phyloP scores from a whole-genome alignment of 2,797 vertebrate genomes.

The Falco peregrinus region DNA sequence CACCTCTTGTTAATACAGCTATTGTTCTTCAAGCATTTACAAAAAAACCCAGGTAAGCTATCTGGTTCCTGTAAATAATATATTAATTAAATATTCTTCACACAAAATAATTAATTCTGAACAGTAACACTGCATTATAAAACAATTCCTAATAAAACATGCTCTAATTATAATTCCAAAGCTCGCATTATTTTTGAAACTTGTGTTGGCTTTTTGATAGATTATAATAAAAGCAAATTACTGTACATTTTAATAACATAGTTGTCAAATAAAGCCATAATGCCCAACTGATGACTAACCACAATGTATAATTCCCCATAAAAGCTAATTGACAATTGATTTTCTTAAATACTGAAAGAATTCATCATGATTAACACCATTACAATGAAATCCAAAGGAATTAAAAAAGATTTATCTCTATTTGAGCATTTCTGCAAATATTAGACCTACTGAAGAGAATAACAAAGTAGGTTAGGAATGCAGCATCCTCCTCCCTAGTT shows the following conservation, averaged over 20 bases:
- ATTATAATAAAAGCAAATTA: conserved; percentile 74
- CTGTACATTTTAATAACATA: conserved; percentile 66
- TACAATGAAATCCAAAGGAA: conserved; percentile 63
- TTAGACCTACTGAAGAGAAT: conserved; percentile 24
- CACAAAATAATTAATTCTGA: conserved; percentile 64
- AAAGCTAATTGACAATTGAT: conserved; percentile 74
- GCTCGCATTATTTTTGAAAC: conserved; percentile 63
- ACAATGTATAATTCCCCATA: conserved; percentile 59
- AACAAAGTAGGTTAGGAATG: conserved; percentile 32
- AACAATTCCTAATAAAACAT: conserved; percentile 54
- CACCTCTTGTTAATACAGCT: not conserved
- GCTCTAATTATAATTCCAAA: conserved; percentile 63
- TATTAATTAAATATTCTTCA: conserved; percentile 59
- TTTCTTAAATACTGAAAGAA: conserved; percentile 72
- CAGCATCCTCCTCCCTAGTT: not conserved
- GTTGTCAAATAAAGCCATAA: conserved; percentile 65
- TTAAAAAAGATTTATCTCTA: conserved; percentile 69
- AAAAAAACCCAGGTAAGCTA: conserved; percentile 14
- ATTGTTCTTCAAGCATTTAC: conserved; percentile 48
- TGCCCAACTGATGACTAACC: conserved; percentile 49
- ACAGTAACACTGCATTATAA: not conserved
- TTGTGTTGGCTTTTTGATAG: conserved; percentile 61
- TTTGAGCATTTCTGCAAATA: conserved; percentile 61
- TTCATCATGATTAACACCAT: conserved; percentile 64
- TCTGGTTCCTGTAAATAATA: conserved; percentile 52